phyloP scores from a whole-genome alignment of 2,888 invertebrate genomes.

The Acrobasis suavella region DNA sequence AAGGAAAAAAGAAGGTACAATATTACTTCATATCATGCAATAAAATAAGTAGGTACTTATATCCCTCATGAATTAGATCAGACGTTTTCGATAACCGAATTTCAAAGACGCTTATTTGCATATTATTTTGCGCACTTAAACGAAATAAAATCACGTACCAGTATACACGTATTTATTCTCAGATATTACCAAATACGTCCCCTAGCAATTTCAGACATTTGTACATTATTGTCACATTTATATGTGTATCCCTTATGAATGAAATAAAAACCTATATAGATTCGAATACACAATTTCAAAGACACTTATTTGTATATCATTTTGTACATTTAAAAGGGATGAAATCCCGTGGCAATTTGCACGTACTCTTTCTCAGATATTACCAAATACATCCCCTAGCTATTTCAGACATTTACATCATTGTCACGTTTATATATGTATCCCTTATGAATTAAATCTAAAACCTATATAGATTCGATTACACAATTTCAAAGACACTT shows the following conservation, averaged over 20 bases:
- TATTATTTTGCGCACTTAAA: constrained; percentile 2
- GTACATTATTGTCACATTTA: too few relatives aligned
- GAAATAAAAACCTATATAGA: too few relatives aligned
- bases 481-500: background rate
- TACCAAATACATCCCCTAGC: background rate
- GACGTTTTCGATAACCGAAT: background rate
- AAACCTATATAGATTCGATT: background rate
- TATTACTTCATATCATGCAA: too few relatives aligned
- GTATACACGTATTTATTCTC: background rate
- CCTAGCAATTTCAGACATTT: too few relatives aligned
- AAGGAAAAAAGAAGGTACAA: too few relatives aligned
- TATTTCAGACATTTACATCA: background rate
- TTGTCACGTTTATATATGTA: too few relatives aligned
- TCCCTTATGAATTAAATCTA: background rate
- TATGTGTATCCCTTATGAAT: too few relatives aligned
- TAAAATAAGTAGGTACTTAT: background rate
- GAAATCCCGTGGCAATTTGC: background rate
- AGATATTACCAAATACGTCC: background rate
- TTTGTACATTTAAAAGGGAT: background rate
- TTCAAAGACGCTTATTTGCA: background rate
- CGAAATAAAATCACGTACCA: background rate
- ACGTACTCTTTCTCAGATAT: background rate
- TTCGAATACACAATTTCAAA: too few relatives aligned
- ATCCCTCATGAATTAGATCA: background rate
- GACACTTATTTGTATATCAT: background rate